Evolutionary conservation across 2,113 vertebrate genomes (phyloP).

Genomic region (Nothobranchius kuhntae): DNA sequence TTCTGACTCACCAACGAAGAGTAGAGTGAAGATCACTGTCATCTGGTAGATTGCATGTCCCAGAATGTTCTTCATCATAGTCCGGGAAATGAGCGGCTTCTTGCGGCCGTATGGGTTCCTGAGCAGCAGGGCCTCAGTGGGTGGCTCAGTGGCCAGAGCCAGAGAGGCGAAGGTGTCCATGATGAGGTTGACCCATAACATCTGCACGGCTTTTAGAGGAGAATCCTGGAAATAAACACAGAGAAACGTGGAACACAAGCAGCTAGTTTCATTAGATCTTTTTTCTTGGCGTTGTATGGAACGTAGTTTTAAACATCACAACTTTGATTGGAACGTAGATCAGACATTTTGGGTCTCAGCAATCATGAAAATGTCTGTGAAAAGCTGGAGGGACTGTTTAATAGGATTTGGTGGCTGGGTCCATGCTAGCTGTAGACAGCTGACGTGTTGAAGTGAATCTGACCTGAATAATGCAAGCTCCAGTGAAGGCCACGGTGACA

Average conservation of each 20-base stretch:
- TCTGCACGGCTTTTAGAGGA: conserved; percentile 97
- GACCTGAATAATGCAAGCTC: conserved; percentile 98
- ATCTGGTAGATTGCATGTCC: conserved; percentile 95
- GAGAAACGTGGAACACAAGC: too few species aligned
- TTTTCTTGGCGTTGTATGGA: too few species aligned
- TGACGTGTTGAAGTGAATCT: conserved; percentile 13
- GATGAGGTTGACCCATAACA: conserved; percentile 99
- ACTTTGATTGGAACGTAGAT: too few species aligned
- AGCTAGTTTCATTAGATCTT: too few species aligned
- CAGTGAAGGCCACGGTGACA: conserved; percentile 96
- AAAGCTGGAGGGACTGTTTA: too few species aligned
- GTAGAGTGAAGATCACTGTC: conserved; percentile 89
- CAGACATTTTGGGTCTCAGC: too few species aligned
- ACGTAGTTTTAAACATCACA: too few species aligned
- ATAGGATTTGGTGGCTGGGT: too few species aligned
- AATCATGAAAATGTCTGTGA: too few species aligned
- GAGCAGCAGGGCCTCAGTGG: conserved; percentile 91
- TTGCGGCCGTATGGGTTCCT: conserved; percentile 95
- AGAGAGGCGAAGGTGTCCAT: conserved; percentile 99
- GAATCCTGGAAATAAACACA: conserved; percentile 85
- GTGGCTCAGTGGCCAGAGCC: conserved; percentile 95
- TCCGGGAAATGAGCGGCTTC: conserved; percentile 96
- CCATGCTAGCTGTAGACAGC: too few species aligned
- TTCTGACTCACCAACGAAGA: conserved; percentile 90
- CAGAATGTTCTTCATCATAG: conserved; percentile 99